These are phyloP conservation scores for Centropus unirufus DNA, from an alignment of 2,113 vertebrate genomes.

Conservation along the genomic window DNA sequence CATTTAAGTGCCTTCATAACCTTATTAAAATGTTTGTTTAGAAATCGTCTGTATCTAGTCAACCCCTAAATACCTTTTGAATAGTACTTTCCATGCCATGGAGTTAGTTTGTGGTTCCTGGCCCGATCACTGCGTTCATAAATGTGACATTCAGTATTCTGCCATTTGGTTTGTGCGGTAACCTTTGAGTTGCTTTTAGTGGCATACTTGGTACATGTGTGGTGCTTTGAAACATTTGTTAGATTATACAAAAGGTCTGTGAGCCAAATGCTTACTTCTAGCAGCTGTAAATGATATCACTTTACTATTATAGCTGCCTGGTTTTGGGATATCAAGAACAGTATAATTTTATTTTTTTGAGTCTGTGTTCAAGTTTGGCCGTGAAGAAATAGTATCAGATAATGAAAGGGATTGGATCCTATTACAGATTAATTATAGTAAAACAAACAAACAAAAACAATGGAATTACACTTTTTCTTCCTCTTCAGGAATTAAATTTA, in stretches of 20 bases:
- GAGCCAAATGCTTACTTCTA: slow-evolving; percentile 13
- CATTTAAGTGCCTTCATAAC: neutral
- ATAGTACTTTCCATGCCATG: neutral
- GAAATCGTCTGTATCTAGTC: neutral
- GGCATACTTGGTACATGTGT: neutral
- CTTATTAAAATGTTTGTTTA: neutral
- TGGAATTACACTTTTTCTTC: neutral
- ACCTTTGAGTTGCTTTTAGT: neutral
- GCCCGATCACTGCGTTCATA: neutral
- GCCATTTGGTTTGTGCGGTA: neutral
- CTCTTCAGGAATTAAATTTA: slow-evolving; percentile 18
- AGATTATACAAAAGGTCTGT: neutral
- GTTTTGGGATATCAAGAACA: slow-evolving; percentile 2
- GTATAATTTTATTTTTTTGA: slow-evolving; percentile 42
- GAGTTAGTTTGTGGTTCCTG: neutral
- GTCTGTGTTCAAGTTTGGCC: neutral
- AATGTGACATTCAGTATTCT: neutral
- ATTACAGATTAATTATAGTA: neutral
- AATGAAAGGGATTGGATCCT: neutral
- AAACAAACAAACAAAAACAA: neutral
- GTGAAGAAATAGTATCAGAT: neutral
- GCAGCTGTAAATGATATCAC: slow-evolving; percentile 44
- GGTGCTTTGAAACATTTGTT: neutral
- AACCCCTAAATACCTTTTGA: neutral
- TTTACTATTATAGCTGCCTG: slow-evolving; percentile 41